Evolutionary conservation across 2,113 vertebrate species (phyloP), one percentile per base, ranked within the genome.

Genomic region (Caretta caretta): DNA sequence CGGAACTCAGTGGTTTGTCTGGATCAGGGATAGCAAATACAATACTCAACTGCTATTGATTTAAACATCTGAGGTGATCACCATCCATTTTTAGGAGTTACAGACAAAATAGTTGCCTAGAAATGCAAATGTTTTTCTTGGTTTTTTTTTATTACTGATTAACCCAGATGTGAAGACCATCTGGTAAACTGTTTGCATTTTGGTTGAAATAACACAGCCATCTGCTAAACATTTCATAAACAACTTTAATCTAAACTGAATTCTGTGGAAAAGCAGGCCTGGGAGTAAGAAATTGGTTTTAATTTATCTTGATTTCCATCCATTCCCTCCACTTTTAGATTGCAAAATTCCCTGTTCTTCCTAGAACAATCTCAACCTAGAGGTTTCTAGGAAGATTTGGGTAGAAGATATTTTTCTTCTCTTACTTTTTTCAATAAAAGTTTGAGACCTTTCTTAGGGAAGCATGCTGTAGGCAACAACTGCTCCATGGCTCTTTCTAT

Each of bases 141-240:
- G 42, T 42, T 56, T 2, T 97, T 95, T 29, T 0, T 56, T 53
- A 62, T 27, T 90, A 89, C 42, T 86, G 57, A 53, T 79, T 83
- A 86, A 90, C 93, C 93, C 98, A 98, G 98, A 94, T 97, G 97
- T 94, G 88, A 93, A 86, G 86, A 82, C 94, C 96, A 93, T 93
- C 94, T 97, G 91, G 79, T 93, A 88, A 93, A 53, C 83, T 81
- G 75, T 82, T 97, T 97, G 93, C 75, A 83, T 96, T 89, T 92
- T 10, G 22, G 84, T 91, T 80, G 50, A 96, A 92, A 92, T 42
- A 89, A 65, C 0, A 51, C 89, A 89, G 83, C 87, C 80, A 90
- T 90, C 96, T 96, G 89, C 94, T 92, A 96, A 96, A 91, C 79
- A 92, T 38, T 90, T 94, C 31, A 90, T 62, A 90, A 94, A 86